These are phyloP conservation scores for Pogonus chalceus DNA, from an alignment of 1,140 invertebrate genomes.

Conservation along the genomic window DNA sequence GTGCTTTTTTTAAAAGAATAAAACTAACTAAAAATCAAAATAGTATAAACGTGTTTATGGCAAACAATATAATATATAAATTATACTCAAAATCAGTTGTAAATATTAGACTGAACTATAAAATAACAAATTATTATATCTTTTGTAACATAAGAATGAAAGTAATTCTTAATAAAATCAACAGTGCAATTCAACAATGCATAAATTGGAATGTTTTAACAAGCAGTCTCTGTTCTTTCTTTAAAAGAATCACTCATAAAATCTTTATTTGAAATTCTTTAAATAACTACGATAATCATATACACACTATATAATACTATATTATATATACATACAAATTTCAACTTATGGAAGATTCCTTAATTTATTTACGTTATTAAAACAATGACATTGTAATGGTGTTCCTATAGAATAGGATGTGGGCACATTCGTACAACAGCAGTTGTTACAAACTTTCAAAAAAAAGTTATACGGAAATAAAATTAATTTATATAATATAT, in stretches of 20 bases:
- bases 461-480: not conserved
- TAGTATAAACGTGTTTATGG: not conserved
- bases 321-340: constrained; percentile 17
- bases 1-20: not conserved
- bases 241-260: constrained; percentile 2
- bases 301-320: constrained; percentile 14
- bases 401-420: constrained; percentile 1
- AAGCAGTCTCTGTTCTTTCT: not conserved
- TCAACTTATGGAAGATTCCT: constrained; percentile 18
- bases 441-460: not conserved
- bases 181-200: constrained; percentile 4
- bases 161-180: constrained; percentile 1
- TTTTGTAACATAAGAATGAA: not conserved
- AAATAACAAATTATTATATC: too few species aligned
- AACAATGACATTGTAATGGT: not conserved
- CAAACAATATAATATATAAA: not conserved
- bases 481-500: not conserved
- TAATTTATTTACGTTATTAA: constrained; percentile 14
- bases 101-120: too few species aligned
- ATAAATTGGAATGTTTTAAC: constrained; percentile 6
- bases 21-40: not conserved
- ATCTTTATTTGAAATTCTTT: not conserved
- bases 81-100: too few species aligned
- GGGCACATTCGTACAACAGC: not conserved
- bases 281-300: constrained; percentile 3